Base-by-base conservation (phyloP, 92 coral and sea anemone genomes). In the Hydrozoanthus gracilis region DNA sequence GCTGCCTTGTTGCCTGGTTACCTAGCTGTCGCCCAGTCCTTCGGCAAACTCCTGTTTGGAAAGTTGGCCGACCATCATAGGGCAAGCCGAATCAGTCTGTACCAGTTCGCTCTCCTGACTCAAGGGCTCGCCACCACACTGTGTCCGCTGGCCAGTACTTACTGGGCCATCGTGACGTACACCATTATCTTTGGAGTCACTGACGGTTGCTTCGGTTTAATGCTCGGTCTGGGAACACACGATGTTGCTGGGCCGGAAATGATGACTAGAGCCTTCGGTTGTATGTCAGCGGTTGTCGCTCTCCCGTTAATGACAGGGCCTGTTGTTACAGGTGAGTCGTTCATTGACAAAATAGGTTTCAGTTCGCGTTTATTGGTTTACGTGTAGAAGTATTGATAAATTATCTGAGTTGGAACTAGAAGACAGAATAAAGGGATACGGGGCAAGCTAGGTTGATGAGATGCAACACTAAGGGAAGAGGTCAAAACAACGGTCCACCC, bases 191-290 rank as follows among this genome's bases (percentile, higher is more conserved):
- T 64, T 67, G 85, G 85, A 3, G 47, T 80, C 58, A 80, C 73
- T 7, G 85, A 80, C 9, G 85, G 85, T 0, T 80, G 85, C 35
- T 65, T 80, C 16, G 85, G 73, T 3, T 64, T 80, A 48, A 80
- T 80, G 85, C 85, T 80, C 3, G 85, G 85, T 46, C 17, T 80
- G 74, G 85, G 85, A 7, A 80, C 85, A 18, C 69, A 80, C 14
- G 85, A 80, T 7, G 73, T 80, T 5, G 85, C 85, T 15, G 85
- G 85, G 2, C 61, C 85, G 45, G 74, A 65, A 15, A 62, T 80
- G 85, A 80, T 80, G 85, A 64, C 73, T 16, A 66, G 74, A 80
- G 85, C 85, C 61, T 80, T 80, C 62, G 85, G 85, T 17, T 64
- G 85, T 11, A 80, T 80, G 85, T 80, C 85, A 48, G 73, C 73